Base-by-base conservation (phyloP, 2,113 vertebrate genomes). In the Caranx melampygus region DNA sequence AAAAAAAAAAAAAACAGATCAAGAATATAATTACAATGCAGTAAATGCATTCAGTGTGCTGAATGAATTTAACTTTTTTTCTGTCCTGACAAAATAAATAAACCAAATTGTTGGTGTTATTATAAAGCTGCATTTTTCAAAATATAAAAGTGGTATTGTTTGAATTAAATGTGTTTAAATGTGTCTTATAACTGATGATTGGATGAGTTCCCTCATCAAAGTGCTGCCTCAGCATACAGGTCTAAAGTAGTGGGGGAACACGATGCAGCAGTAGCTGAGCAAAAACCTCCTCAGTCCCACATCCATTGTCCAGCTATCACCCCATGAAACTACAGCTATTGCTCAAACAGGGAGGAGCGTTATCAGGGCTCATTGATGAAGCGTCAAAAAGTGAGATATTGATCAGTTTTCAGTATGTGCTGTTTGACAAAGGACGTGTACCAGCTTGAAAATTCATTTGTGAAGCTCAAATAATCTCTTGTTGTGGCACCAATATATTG, bases 391-490 rank as follows among this genome's bases (percentile, higher is more conserved):
- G 9, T 20, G 11, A 21, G 20, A 58, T 14, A 49, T 31, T 1
- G 31, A 26, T 63, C 18, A 6, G 8, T 63, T 40, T 33, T 31
- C 21, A 54, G 42, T 14, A 40, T 14, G 44, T 33, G 35, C 59
- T 35, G 20, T 49, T 51, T 64, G 6, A 40, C 3, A 34, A 72
- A 72, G 67, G 10, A 26, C 33, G 21, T 51, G 2, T 13, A 68
- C 34, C 6, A 11, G 2, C 26, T 1, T 64, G 3, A 34, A 57
- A 63, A 68, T 33, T 42, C 6, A 62, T 47, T 2, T 49, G 14
- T 54, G 64, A 26, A 71, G 18, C n/a, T 68, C 52, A 72, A 66
- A 55, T 49, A 4, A 33, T n/a, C 31, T 81, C 20, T 58, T 9
- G 10, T 74, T 66, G 34, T 4, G 2, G 5, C 58, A 64, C 57